A percentile compares a stretch with the other conserved stretches of the same genome.
phyloP scores from a whole-genome alignment of 1,140 invertebrate genomes.

The Drosophila saltans region DNA sequence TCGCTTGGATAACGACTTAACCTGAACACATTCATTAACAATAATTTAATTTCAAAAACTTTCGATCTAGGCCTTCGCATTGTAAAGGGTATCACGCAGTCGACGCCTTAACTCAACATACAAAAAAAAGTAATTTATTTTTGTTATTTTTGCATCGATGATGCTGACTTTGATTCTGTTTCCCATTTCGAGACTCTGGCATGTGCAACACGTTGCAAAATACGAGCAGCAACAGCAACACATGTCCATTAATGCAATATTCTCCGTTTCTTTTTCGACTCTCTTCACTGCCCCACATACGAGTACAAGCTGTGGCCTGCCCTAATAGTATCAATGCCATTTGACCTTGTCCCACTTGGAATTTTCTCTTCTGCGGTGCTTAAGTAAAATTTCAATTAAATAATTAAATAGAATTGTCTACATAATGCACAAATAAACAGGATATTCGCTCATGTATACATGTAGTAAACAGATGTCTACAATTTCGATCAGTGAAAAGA shows the following conservation, averaged over 20 bases:
- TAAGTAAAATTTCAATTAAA: too few relatives aligned
- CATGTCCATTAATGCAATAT: slow-evolving; percentile 33
- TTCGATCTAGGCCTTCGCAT: too few relatives aligned
- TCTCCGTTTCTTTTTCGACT: background rate
- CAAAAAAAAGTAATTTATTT: slow-evolving; percentile 18
- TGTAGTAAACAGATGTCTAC: too few relatives aligned
- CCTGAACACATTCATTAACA: too few relatives aligned
- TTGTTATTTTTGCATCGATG: slow-evolving; percentile 34
- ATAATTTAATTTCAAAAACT: too few relatives aligned
- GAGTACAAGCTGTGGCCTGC: background rate
- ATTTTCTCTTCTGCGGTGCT: background rate
- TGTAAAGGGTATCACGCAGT: background rate
- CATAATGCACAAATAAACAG: too few relatives aligned
- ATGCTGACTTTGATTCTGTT: background rate
- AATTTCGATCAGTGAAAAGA: too few relatives aligned
- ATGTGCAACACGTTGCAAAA: slow-evolving; percentile 72
- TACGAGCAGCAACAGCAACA: slow-evolving; percentile 30
- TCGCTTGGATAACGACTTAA: too few relatives aligned
- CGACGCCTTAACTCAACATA: background rate
- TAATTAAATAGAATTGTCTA: too few relatives aligned
- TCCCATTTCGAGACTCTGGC: slow-evolving; percentile 11
- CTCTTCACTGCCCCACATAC: slow-evolving; percentile 4
- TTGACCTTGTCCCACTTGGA: background rate
- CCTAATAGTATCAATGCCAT: background rate
- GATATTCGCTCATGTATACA: too few relatives aligned